Evolutionary conservation across 2,888 invertebrate genomes (phyloP).

Genomic region (Carterocephalus palaemon): DNA sequence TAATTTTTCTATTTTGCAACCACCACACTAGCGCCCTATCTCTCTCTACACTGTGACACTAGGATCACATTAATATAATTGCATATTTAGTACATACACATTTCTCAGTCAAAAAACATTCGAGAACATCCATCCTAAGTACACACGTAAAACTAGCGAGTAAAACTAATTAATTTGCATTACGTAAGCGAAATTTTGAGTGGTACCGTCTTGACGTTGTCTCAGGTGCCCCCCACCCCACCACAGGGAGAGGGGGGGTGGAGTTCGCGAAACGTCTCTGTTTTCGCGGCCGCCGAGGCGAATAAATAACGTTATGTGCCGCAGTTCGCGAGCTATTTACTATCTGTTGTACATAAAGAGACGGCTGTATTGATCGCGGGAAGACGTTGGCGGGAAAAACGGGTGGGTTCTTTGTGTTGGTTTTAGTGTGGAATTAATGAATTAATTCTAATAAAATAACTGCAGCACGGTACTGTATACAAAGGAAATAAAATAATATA

Average conservation of each 20-base stretch:
- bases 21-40: too few species aligned
- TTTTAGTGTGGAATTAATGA: too few species aligned
- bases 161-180: constrained; percentile 50
- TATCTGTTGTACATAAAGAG: constrained; percentile 18
- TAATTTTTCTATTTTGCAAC: too few species aligned
- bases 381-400: not conserved
- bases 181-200: constrained; percentile 52
- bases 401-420: not conserved
- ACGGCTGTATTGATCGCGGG: constrained; percentile 14
- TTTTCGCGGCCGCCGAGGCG: constrained; percentile 47
- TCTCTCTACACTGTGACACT: too few species aligned
- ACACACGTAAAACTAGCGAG: constrained; percentile 40
- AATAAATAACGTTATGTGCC: constrained; percentile 41
- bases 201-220: constrained; percentile 50
- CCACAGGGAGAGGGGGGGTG: too few species aligned
- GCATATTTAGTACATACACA: too few species aligned
- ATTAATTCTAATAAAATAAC: too few species aligned
- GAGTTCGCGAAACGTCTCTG: constrained; percentile 38
- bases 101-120: too few species aligned
- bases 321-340: constrained; percentile 29
- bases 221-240: constrained; percentile 46
- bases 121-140: not conserved
- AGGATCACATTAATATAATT: too few species aligned
- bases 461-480: too few species aligned
- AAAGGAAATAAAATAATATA: too few species aligned